These are phyloP conservation scores for Bos indicus DNA, from an alignment of 2,113 vertebrate genomes.

Conservation along the genomic window DNA sequence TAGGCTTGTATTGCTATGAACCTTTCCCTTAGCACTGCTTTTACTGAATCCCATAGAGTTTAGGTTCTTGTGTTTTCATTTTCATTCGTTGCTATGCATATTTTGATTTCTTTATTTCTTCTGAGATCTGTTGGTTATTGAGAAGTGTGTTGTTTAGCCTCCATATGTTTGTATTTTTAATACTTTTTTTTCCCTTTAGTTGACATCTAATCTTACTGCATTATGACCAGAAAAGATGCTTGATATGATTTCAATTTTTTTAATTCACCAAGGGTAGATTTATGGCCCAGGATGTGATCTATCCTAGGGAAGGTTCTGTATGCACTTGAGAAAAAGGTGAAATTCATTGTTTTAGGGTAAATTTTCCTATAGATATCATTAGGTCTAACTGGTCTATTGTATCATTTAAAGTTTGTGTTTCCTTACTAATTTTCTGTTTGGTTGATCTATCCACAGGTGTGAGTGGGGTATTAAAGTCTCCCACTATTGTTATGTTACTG, in stretches of 20 bases:
- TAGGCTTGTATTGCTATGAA: neutral
- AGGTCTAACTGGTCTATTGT: neutral
- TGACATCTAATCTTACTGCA: neutral
- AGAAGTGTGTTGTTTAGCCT: neutral
- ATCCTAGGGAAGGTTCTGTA: rapidly evolving
- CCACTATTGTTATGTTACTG: neutral
- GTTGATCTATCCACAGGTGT: neutral
- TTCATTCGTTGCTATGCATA: neutral
- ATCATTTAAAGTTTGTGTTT: neutral
- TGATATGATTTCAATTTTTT: neutral
- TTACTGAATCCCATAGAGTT: neutral
- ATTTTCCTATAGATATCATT: neutral
- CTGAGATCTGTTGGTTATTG: neutral
- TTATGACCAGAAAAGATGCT: neutral
- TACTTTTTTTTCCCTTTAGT: neutral
- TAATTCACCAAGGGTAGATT: neutral
- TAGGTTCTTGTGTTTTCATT: neutral
- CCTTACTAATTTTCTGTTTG: neutral
- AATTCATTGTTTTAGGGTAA: neutral
- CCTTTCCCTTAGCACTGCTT: neutral
- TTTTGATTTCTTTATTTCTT: neutral
- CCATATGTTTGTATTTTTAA: neutral
- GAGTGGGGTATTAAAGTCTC: neutral
- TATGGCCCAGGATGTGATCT: neutral
- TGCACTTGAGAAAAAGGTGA: neutral